These are phyloP conservation scores for Nemapogon koenigi DNA, from an alignment of 2,888 invertebrate genomes.

Conservation along the genomic window DNA sequence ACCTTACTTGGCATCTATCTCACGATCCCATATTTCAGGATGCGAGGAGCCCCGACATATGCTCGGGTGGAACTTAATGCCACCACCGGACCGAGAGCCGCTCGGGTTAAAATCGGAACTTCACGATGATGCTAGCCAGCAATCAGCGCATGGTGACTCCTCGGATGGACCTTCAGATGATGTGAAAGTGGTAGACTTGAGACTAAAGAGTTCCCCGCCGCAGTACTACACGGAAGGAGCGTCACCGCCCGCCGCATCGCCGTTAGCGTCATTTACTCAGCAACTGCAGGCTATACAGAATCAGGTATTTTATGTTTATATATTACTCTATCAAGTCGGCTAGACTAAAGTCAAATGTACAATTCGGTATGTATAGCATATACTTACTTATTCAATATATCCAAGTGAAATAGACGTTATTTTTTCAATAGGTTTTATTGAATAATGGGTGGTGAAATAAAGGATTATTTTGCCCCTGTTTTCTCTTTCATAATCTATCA, in stretches of 20 bases:
- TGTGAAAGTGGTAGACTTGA: constrained; percentile 70
- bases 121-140: constrained; percentile 8
- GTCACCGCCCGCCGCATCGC: constrained; percentile 38
- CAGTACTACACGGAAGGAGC: constrained; percentile 59
- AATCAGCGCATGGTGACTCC: constrained; percentile 54
- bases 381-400: too few relatives aligned
- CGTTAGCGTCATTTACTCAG: constrained; percentile 46
- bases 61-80: constrained; percentile 33
- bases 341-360: too few relatives aligned
- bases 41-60: constrained; percentile 35
- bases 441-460: too few relatives aligned
- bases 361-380: too few relatives aligned
- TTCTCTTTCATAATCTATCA: too few relatives aligned
- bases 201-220: constrained; percentile 64
- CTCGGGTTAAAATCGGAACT: background rate
- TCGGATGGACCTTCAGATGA: constrained; percentile 42
- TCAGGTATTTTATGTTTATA: too few relatives aligned
- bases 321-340: too few relatives aligned
- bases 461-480: too few relatives aligned
- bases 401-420: too few relatives aligned
- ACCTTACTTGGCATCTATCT: too few relatives aligned
- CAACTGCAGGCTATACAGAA: constrained; percentile 54
- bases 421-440: too few relatives aligned
- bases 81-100: background rate
- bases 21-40: too few relatives aligned